Evolutionary conservation across 2,888 invertebrate genomes (phyloP), one percentile per base, ranked within the genome.

Genomic region (Nephrotoma guestfalica): DNA sequence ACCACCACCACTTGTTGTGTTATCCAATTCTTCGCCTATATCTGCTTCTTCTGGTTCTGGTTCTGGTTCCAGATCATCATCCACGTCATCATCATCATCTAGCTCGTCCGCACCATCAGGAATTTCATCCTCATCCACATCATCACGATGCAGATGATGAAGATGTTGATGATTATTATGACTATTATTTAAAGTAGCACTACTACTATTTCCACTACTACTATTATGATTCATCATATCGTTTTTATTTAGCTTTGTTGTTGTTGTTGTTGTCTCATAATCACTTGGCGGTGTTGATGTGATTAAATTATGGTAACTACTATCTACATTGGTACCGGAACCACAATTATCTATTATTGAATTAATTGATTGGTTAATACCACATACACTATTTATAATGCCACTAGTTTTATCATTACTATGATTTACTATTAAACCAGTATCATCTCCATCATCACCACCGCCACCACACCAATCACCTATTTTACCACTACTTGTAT

Each of bases 31-130:
- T 86, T 86, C 86, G 85, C 86, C 86, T 86, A 85, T 84, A 86
- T 87, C 87, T 84, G 43, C 85, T 84, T 86, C 86, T 86, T 87
- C 84, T 86, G 71, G 84, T 86, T 86, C 86, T 85, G 86, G 83
- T 83, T 87, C 87, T 42, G 71, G 41, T 47, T 86, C 85, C 43
- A 87, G 88, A 86, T 89, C 88, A 71, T 87, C 86, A 86, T 87
- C 86, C 86, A 87, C 86, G 87, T 88, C 83, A 84, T 86, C 85
- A 51, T 71, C 88, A 86, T 83, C 88, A 41, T 87, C 88, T 45
- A 45, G 45, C 6, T 86, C 71, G 41, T 86, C 43, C 6, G 71
- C 45, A 2, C 15, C 83, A 4, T 86, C 85, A 86, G 86, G 45
- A 86, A 86, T 41, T 87, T 86, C 86, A 71, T 86, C 88, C 86